Evolutionary conservation across 2,797 vertebrate species (phyloP), one percentile per base, ranked within the genome.

Genomic region (Arnoldichthys spilopterus): DNA sequence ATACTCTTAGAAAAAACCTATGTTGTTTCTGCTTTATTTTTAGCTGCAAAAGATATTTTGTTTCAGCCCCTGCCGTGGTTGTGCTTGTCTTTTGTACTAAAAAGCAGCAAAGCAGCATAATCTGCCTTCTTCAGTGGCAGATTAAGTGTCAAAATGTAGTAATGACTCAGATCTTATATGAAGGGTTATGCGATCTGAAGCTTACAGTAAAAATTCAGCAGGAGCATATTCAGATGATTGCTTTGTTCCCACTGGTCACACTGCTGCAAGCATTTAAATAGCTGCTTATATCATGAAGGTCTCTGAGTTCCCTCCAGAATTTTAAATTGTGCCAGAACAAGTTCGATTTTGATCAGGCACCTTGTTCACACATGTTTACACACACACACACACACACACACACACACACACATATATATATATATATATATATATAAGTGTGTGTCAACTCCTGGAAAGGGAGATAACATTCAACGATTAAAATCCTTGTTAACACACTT

Each of bases 81-180:
- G 80, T 78, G 80, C 80, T 82, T 78, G 56, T 56, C 45, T 64
- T 26, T 51, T 58, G 18, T 26, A 32, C n/a, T 59, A 32, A 51
- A n/a, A 45, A 64, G 43, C 26, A 20, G 24, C 8, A n/a, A 45
- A 64, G 43, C 26, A 20, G 24, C 8, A 64, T 15, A 61, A 78
- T 70, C 26, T 9, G 45, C 11, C 24, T 32, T 73, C n/a, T 63
- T 56, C n/a, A 12, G 8, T 56, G 6, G 53, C 11, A 56, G n/a
- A n/a, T n/a, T n/a, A n/a, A n/a, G n/a, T 37, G 37, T 5, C 56
- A 59, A 26, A 9, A 59, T 59, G 24, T 13, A 30, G 26, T 16
- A 28, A 28, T 59, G n/a, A 12, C 1, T 24, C n/a, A 9, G 24
- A 56, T 18, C 53, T 56, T 56, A 56, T 53, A 53, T 56, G 53